These are phyloP conservation scores for Latrodectus geometricus DNA, from an alignment of 1,140 invertebrate genomes.

Conservation along the genomic window DNA sequence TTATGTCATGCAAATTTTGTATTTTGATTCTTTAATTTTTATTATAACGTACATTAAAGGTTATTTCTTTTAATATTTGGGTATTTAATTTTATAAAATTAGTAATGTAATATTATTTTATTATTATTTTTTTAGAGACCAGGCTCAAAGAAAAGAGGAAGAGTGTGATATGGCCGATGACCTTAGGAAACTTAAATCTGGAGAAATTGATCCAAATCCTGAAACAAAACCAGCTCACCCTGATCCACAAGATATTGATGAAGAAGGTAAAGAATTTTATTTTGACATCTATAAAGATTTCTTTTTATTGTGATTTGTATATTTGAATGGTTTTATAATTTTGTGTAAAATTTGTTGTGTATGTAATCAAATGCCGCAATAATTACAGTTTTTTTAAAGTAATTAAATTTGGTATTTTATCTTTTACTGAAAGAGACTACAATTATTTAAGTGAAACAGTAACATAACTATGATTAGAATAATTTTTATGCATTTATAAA, in stretches of 20 bases:
- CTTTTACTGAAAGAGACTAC: too few relatives aligned
- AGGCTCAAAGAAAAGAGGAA: conserved; percentile 98
- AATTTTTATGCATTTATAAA: too few relatives aligned
- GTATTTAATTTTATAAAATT: not conserved
- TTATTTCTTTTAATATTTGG: too few relatives aligned
- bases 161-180: conserved; percentile 89
- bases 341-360: too few relatives aligned
- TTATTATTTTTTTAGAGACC: conserved; percentile 81
- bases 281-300: not conserved
- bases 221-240: conserved; percentile 99
- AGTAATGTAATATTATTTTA: too few relatives aligned
- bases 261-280: conserved; percentile 81
- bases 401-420: too few relatives aligned
- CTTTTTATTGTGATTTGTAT: too few relatives aligned
- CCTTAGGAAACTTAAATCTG: conserved; percentile 95
- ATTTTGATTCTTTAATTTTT: conserved; percentile 27
- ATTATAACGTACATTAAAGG: too few relatives aligned
- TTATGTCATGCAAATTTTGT: conserved; percentile 21
- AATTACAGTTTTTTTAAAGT: too few relatives aligned
- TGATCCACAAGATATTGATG: conserved; percentile 99
- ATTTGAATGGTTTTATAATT: not conserved
- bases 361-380: too few relatives aligned
- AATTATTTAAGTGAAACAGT: too few relatives aligned
- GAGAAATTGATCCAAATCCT: conserved; percentile 99
- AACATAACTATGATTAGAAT: too few relatives aligned